Evolutionary conservation across 1,140 invertebrate species (phyloP).

Genomic region (Ganaspis sp.): DNA sequence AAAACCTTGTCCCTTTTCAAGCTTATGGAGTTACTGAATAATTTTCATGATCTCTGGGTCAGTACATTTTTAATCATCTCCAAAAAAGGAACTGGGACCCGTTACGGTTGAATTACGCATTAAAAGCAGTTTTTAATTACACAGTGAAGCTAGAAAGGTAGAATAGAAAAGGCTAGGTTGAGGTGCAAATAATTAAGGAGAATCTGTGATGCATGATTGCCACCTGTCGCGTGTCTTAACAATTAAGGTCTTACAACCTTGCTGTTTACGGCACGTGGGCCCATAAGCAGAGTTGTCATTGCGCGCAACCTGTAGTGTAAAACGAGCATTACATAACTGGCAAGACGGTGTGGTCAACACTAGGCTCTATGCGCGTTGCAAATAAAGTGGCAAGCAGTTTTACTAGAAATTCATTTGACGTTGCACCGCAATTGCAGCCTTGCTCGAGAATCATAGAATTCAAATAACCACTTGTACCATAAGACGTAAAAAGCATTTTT

Average conservation of each 20-base stretch:
- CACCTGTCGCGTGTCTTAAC: constrained; percentile 6
- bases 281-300: constrained; percentile 46
- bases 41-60: no score
- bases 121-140: background rate
- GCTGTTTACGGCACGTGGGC: constrained; percentile 22
- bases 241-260: constrained; percentile 21
- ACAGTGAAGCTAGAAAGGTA: background rate
- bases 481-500: background rate
- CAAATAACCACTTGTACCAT: constrained; percentile 40
- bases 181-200: constrained; percentile 3
- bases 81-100: no score
- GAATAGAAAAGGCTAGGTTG: constrained; percentile 7
- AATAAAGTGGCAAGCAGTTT: background rate
- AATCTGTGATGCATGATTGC: constrained; percentile 28
- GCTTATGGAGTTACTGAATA: no score
- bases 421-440: constrained; percentile 44
- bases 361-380: constrained; percentile 39
- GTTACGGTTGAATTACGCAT: background rate
- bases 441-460: constrained; percentile 50
- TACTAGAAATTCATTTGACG: constrained; percentile 38
- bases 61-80: no score
- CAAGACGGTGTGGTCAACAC: constrained; percentile 30
- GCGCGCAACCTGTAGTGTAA: constrained; percentile 16
- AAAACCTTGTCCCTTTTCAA: no score
- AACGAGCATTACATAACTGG: constrained; percentile 39